Evolutionary conservation across 1,140 invertebrate species (phyloP).

Genomic region (Drosophila asahinai): DNA sequence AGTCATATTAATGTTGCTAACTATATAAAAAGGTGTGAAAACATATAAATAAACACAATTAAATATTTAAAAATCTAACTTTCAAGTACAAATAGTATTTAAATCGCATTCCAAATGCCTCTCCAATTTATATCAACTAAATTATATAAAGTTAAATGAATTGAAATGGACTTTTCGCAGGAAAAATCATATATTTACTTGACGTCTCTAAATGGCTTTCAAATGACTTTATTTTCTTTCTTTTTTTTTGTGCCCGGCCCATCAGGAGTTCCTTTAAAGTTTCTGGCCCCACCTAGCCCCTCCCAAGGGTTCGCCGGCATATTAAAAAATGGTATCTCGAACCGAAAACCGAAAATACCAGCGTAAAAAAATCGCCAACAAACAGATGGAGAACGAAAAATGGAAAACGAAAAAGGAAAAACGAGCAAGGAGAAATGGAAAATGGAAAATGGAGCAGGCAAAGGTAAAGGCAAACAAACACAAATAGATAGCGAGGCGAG

Average conservation of each 20-base stretch:
- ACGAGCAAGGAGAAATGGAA: background rate
- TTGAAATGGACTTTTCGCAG: background rate
- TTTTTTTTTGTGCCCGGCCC: background rate
- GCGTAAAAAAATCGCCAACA: constrained; percentile 14
- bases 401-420: constrained; percentile 11
- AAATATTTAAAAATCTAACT: background rate
- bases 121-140: background rate
- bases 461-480: constrained; percentile 23
- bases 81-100: background rate
- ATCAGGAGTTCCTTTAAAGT: constrained; percentile 9
- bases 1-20: background rate
- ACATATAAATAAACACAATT: no score
- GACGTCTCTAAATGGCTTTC: constrained; percentile 9
- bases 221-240: constrained; percentile 13
- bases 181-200: background rate
- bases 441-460: constrained; percentile 42
- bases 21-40: background rate
- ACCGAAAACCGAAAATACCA: constrained; percentile 24
- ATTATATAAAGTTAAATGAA: background rate
- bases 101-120: no score
- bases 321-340: constrained; percentile 36
- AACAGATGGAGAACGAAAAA: constrained; percentile 30
- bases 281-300: background rate
- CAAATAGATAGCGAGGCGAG: constrained; percentile 32
- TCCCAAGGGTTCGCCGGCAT: background rate